Conservation (phyloP, 2,888 invertebrate species). For the Rotaria macrura region DNA sequence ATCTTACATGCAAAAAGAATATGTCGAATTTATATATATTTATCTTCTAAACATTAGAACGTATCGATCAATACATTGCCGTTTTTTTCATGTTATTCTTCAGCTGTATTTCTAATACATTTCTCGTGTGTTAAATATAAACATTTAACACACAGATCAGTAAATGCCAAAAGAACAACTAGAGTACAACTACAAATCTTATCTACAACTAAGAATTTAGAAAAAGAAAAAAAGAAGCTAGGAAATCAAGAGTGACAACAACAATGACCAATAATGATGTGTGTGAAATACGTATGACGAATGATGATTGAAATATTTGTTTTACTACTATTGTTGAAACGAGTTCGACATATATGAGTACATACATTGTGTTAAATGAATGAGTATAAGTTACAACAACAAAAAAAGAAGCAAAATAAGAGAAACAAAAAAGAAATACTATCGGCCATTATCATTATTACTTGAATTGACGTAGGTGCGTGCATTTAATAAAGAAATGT, state of each 20-base stretch:
- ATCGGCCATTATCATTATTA: neutral
- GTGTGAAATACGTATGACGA: neutral
- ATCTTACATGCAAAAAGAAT: too few relatives aligned
- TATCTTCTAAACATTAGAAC: too few relatives aligned
- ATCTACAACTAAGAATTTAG: neutral
- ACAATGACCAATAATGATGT: neutral
- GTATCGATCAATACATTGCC: too few relatives aligned
- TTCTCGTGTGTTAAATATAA: too few relatives aligned
- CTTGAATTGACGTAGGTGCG: neutral
- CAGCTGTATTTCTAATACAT: too few relatives aligned
- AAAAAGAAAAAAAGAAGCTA: neutral
- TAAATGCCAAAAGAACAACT: too few relatives aligned
- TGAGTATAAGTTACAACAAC: neutral
- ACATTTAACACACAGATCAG: too few relatives aligned
- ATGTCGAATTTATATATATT: too few relatives aligned
- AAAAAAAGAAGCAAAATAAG: neutral
- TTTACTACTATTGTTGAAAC: neutral
- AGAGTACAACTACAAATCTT: neutral
- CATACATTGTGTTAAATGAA: neutral
- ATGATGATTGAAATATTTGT: neutral
- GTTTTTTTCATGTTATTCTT: too few relatives aligned
- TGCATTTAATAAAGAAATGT: neutral
- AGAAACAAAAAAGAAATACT: neutral
- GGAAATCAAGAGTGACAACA: neutral
- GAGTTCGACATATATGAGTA: neutral